Conservation (phyloP, 2,888 invertebrate genomes). For the Aphidius colemani region DNA sequence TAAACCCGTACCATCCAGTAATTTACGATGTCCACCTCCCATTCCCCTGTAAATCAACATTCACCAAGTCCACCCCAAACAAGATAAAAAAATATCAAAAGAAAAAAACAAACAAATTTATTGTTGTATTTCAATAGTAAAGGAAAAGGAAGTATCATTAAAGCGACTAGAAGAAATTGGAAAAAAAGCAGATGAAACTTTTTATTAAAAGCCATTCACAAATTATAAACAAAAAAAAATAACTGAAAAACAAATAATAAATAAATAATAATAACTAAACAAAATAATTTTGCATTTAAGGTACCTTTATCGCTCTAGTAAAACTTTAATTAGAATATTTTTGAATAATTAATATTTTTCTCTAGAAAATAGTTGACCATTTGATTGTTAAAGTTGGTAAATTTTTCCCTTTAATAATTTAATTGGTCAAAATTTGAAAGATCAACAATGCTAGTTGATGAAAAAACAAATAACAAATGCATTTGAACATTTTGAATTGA, state of each 20-base stretch:
- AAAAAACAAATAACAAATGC: constrained; percentile 42
- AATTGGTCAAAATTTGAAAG: too few relatives aligned
- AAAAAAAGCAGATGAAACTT: constrained; percentile 15
- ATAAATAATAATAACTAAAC: too few relatives aligned
- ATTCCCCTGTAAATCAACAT: constrained; percentile 62
- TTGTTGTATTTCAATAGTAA: background rate
- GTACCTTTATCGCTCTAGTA: too few relatives aligned
- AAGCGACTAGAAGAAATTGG: background rate
- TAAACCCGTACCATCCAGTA: constrained; percentile 61
- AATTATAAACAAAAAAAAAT: constrained; percentile 40
- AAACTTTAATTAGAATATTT: too few relatives aligned
- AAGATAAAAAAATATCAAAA: constrained; percentile 35
- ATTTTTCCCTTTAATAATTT: too few relatives aligned
- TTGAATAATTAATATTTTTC: too few relatives aligned
- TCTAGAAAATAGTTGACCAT: too few relatives aligned
- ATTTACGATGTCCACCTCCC: constrained; percentile 62
- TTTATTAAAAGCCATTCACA: constrained; percentile 11
- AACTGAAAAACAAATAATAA: constrained; percentile 22
- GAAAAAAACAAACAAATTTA: constrained; percentile 4
- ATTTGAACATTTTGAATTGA: too few relatives aligned
- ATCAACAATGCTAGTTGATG: background rate
- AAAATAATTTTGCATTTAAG: too few relatives aligned
- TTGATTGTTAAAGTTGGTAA: too few relatives aligned
- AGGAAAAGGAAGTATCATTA: constrained; percentile 1
- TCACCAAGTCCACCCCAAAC: constrained; percentile 45